Evolutionary conservation across 2,888 invertebrate species (phyloP), one percentile per base, ranked within the genome.

Genomic region (Dorcus parallelipipedus): DNA sequence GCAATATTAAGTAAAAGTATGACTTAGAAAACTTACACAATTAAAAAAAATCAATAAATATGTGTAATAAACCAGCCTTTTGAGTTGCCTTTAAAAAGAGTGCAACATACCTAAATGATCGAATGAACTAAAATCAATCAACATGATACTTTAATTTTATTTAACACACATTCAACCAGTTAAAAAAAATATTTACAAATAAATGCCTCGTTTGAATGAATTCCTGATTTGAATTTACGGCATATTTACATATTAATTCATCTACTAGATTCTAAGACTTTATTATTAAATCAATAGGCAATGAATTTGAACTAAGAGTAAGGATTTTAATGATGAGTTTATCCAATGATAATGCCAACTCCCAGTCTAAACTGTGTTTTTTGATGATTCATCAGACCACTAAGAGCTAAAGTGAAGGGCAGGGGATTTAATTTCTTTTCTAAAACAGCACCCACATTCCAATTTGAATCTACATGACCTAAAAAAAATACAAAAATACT

Each of bases 321-420:
- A 6, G 6, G 26, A 33, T 52, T 55, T 33, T 48, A 53, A 43
- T 56, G 52, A 26, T 45, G 41, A 50, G 52, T 57, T 48, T 90
- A 94, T 75, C 97, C 97, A 72, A 97, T 91, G 76, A 97, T 91
- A 70, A 98, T 86, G 60, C 97, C 97, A 73, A 96, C 90, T 66
- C 97, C 97, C 71, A 97, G 88, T 79, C 92, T 89, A 80, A 95
- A 96, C 74, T 93, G 90, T 75, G 90, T 90, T 78, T 97, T 97
- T 61, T 86, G 86, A 76, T 97, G 97, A 83, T 96, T 97, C 71
- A 96, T 84, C 80, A 93, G 86, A 56, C 94, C 97, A 68, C 95
- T 95, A 42, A 98, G 83, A 4, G 93, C 91, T 72, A 98, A 90
- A 7, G 94, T 91, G 80, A 98, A 95, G 49, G 97, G 97, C 71